Conservation (phyloP, 1,140 invertebrate species). For the Cheumatopsyche charites region DNA sequence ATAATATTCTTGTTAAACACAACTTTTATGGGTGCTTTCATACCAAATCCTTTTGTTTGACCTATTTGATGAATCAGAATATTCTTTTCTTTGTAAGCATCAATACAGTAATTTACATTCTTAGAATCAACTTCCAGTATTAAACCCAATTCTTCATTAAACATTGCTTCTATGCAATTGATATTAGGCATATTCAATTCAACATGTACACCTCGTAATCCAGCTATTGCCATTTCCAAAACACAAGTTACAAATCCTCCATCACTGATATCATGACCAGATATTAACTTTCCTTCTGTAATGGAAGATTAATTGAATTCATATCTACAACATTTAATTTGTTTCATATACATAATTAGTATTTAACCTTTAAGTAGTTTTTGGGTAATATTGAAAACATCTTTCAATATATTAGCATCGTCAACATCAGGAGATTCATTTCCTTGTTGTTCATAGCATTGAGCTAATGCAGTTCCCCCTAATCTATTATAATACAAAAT, state of each 20-base stretch:
- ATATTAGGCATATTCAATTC: conserved; percentile 67
- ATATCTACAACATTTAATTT: neutral
- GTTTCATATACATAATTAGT: neutral
- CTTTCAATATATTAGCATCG: conserved; percentile 67
- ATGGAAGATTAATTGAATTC: conserved; percentile 32
- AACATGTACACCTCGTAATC: conserved; percentile 79
- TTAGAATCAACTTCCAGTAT: conserved; percentile 78
- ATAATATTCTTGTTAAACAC: conserved; percentile 66
- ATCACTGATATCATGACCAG: conserved; percentile 98
- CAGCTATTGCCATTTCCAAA: conserved; percentile 95
- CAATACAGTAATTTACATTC: conserved; percentile 65
- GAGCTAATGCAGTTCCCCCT: conserved; percentile 91
- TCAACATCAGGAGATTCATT: conserved; percentile 82
- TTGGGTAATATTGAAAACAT: conserved; percentile 85
- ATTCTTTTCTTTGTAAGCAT: conserved; percentile 64
- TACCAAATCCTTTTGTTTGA: conserved; percentile 67
- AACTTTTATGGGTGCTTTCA: conserved; percentile 69
- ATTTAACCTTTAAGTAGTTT: conserved; percentile 73
- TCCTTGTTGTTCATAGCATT: conserved; percentile 88
- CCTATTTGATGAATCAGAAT: conserved; percentile 80
- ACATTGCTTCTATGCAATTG: conserved; percentile 72
- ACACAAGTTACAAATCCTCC: conserved; percentile 90
- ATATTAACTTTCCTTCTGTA: conserved; percentile 72
- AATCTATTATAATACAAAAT: conserved; percentile 62
- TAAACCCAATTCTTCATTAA: conserved; percentile 92